phyloP scores from a whole-genome alignment of 2,113 vertebrate species.

The Brachyhypopomus occidentalis region DNA sequence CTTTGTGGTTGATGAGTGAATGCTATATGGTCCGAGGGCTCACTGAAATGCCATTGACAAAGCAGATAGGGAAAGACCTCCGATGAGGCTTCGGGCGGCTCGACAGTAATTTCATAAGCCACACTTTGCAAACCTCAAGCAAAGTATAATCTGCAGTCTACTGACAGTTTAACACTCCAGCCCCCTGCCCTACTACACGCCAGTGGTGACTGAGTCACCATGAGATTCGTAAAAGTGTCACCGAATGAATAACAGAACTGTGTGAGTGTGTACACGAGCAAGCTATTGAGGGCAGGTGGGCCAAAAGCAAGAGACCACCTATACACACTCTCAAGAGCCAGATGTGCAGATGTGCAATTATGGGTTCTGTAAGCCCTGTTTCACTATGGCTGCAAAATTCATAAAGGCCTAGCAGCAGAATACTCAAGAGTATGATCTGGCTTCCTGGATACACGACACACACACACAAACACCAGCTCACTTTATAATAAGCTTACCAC shows the following conservation, averaged over 20 bases:
- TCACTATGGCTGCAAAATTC: no score
- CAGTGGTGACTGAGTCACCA: conserved; percentile 39
- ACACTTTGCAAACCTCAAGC: conserved; percentile 21
- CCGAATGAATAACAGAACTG: background rate
- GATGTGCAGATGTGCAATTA: no score
- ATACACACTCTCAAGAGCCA: background rate
- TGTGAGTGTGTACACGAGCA: background rate
- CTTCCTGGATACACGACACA: no score
- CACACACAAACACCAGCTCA: no score
- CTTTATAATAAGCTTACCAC: no score
- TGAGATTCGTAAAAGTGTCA: conserved; percentile 6
- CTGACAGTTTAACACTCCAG: conserved; percentile 23
- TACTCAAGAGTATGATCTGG: no score
- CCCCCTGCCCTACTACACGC: conserved; percentile 3
- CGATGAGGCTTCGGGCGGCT: conserved; percentile 2
- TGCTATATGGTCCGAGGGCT: background rate
- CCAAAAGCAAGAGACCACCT: background rate
- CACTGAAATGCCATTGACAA: conserved; percentile 41
- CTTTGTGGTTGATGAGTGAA: conserved; percentile 28
- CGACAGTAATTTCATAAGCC: conserved; percentile 47
- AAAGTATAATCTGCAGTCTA: background rate
- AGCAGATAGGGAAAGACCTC: conserved; percentile 6
- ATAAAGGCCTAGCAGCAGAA: no score
- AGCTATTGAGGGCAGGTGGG: background rate
- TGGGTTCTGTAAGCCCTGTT: no score